These are phyloP conservation scores for Stigmatopora argus DNA, from an alignment of 2,113 vertebrate genomes.

Conservation along the genomic window DNA sequence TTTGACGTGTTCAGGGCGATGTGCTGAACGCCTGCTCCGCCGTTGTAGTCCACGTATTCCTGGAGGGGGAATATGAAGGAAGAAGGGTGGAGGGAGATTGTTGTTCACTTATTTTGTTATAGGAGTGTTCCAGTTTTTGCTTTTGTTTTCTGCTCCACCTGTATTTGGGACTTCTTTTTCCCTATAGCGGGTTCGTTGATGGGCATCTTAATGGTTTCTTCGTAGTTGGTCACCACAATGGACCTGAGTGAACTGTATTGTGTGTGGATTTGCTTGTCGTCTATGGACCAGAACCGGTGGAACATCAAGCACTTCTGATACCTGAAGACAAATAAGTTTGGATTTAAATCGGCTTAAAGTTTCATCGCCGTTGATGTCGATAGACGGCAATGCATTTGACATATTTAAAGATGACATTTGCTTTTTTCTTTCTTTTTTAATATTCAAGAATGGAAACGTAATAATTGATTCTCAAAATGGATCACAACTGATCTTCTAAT, in stretches of 20 bases:
- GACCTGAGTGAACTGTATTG: conserved; percentile 76
- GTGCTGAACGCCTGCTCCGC: conserved; percentile 77
- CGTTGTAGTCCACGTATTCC: conserved; percentile 79
- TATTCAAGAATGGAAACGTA: too few relatives aligned
- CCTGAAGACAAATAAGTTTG: conserved; percentile 46
- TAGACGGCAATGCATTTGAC: too few relatives aligned
- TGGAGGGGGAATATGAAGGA: conserved; percentile 36
- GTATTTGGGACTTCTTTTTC: conserved; percentile 76
- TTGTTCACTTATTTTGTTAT: background rate
- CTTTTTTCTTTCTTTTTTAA: too few relatives aligned
- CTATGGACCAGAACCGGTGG: conserved; percentile 82
- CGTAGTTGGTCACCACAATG: conserved; percentile 78
- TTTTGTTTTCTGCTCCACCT: conserved; percentile 52
- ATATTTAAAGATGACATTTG: too few relatives aligned
- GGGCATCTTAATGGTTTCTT: conserved; percentile 82
- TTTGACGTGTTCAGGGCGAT: conserved; percentile 77
- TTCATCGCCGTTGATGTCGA: too few relatives aligned
- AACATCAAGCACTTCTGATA: conserved; percentile 78
- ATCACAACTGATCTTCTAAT: too few relatives aligned
- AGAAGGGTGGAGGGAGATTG: background rate
- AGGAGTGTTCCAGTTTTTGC: background rate
- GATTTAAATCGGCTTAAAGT: too few relatives aligned
- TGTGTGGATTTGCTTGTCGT: conserved; percentile 80
- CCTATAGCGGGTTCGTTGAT: conserved; percentile 77
- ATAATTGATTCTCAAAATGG: too few relatives aligned